A percentile compares a stretch with the other conserved stretches of the same genome.
These are phyloP conservation scores for Drosophila mercatorum DNA, from an alignment of 2,888 invertebrate genomes.

Conservation along the genomic window DNA sequence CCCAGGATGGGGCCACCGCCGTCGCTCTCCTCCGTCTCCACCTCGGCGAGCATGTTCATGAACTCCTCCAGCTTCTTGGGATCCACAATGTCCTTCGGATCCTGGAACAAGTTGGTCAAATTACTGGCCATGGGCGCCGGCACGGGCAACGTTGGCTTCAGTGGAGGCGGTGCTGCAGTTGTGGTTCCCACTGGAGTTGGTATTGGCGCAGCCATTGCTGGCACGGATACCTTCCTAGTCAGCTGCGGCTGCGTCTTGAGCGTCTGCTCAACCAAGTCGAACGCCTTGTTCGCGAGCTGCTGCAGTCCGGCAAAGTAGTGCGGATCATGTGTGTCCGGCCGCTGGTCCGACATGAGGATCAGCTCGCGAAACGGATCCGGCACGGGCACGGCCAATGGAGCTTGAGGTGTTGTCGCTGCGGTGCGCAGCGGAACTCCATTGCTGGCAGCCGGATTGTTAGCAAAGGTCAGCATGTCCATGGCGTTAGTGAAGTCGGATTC, in stretches of 20 bases:
- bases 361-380: conserved; percentile 88
- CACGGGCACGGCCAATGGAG: conserved; percentile 35
- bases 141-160: background rate
- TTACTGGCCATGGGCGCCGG: conserved; percentile 63
- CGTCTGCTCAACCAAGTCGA: conserved; percentile 86
- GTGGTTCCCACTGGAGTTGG: conserved; percentile 7
- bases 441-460: conserved; percentile 87
- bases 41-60: conserved; percentile 83
- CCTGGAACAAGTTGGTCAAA: conserved; percentile 81
- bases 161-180: background rate
- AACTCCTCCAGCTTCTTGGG: conserved; percentile 84
- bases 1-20: conserved; percentile 88
- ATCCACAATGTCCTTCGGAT: conserved; percentile 83
- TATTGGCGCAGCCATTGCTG: conserved; percentile 14
- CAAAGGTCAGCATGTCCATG: conserved; percentile 93
- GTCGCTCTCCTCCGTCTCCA: conserved; percentile 84
- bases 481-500: conserved; percentile 88
- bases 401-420: background rate
- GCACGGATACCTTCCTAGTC: conserved; percentile 17
- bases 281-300: conserved; percentile 87
- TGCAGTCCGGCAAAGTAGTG: conserved; percentile 85
- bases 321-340: conserved; percentile 76
- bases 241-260: conserved; percentile 67
- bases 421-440: conserved; percentile 53
- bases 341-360: conserved; percentile 86